These are phyloP conservation scores for Pecten maximus DNA, from an alignment of 2,888 invertebrate genomes.

Conservation along the genomic window DNA sequence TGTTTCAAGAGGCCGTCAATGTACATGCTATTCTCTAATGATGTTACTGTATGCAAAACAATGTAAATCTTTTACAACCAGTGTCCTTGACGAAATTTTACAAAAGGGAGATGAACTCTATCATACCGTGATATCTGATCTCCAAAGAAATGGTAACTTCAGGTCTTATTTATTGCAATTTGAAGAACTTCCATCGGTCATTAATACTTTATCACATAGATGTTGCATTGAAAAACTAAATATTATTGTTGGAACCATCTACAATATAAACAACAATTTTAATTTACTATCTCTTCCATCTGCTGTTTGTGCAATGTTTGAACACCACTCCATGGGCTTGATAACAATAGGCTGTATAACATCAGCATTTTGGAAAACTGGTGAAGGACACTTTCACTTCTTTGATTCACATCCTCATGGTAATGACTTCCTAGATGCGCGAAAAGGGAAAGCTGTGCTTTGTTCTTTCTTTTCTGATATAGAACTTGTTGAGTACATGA, in stretches of 20 bases:
- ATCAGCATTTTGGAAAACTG: not conserved
- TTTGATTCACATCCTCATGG: constrained; percentile 1
- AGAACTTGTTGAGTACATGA: not conserved
- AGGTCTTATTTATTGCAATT: not conserved
- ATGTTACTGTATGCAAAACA: not conserved
- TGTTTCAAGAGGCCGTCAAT: no score
- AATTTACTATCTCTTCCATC: not conserved
- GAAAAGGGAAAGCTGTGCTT: not conserved
- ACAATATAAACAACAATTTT: not conserved
- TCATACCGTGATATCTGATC: not conserved
- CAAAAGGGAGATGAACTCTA: constrained; percentile 1
- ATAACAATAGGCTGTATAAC: not conserved
- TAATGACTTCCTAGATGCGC: constrained; percentile 3
- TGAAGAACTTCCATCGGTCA: not conserved
- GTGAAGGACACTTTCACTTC: not conserved
- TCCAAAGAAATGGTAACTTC: not conserved
- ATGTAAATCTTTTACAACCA: not conserved
- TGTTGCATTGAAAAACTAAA: not conserved
- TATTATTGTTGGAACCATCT: not conserved
- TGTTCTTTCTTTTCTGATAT: not conserved
- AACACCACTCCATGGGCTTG: not conserved
- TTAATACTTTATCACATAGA: not conserved
- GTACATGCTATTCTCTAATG: not conserved
- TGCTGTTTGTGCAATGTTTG: not conserved
- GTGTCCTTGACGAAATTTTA: not conserved